Base-by-base conservation (phyloP, 2,797 vertebrate species). In the Adelosebastes latens region DNA sequence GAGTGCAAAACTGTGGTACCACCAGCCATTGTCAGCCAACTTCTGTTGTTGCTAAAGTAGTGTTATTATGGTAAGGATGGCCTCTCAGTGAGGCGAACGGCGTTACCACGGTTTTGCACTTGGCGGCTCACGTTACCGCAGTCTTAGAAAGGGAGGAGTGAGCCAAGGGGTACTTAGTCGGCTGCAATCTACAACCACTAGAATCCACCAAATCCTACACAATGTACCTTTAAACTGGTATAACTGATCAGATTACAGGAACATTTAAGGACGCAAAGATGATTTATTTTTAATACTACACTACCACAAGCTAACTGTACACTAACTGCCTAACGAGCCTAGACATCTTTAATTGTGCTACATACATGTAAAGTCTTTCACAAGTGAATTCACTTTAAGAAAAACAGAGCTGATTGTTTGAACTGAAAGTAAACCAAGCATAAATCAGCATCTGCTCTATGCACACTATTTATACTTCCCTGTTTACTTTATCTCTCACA, bases 401-500 rank as follows among this genome's bases (percentile, higher is more conserved):
- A 64, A 11, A 27, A 80, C 27, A 4, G 7, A 16, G 8, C 55
- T 8, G 59, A 72, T 18, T 72, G 75, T 75, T 72, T 82, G 18
- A 70, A 9, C 24, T 59, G 8, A 69, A 49, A 42, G n/a, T 62
- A 77, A 87, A 80, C 60, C 5, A 6, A 72, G 32, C 14, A 62
- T 77, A 72, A 75, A 75, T 80, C 29, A 72, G 56, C 58, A 72
- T 72, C 14, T 71, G 31, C 70, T 64, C 24, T 18, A 4, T 11
- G 2, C 31, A 39, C 53, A 59, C 39, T 80, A 79, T 88, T 77
- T 83, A 85, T 81, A 69, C 22, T 56, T 64, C 12, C 7, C 13
- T 74, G 80, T 82, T 83, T 81, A 79, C 67, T 52, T 70, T 34
- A 63, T 71, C 75, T 52, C 32, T 86, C 67, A 75, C 71, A 71